Percentiles rank a stretch among this genome's conserved stretches.
Conservation (phyloP, 2,888 invertebrate genomes). For the Rhodophaea formosa region DNA sequence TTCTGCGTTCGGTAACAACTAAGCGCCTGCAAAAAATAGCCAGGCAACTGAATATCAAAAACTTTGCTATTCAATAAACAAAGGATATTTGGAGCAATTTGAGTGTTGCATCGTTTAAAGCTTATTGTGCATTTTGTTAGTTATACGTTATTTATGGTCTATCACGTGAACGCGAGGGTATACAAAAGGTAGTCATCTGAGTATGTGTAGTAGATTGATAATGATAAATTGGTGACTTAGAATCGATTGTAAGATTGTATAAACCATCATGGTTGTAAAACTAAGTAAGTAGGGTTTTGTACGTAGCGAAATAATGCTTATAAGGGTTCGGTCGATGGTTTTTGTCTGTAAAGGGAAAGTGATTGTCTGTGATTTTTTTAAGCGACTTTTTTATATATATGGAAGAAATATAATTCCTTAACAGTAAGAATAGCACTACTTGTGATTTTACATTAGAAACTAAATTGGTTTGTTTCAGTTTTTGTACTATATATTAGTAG, state of each 20-base stretch:
- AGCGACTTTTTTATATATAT: conserved; percentile 82
- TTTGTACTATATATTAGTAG: conserved; percentile 65
- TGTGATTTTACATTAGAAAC: conserved; percentile 80
- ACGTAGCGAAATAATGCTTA: conserved; percentile 75
- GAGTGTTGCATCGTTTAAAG: conserved; percentile 5
- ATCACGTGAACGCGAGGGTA: conserved; percentile 50
- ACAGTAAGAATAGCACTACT: conserved; percentile 81
- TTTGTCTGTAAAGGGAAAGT: conserved; percentile 80
- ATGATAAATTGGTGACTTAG: conserved; percentile 50
- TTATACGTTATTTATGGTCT: conserved; percentile 36
- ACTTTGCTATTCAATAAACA: conserved; percentile 3
- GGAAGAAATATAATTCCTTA: conserved; percentile 76
- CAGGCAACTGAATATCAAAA: neutral
- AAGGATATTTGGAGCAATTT: neutral
- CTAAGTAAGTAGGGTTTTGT: conserved; percentile 79
- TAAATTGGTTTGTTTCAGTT: conserved; percentile 73
- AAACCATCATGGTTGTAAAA: conserved; percentile 81
- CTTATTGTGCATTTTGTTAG: conserved; percentile 23
- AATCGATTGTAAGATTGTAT: conserved; percentile 56
- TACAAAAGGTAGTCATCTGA: conserved; percentile 51
- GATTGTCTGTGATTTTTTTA: conserved; percentile 83
- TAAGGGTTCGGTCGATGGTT: conserved; percentile 73
- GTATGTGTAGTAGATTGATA: conserved; percentile 48
- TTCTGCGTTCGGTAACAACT: neutral
- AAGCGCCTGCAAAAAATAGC: neutral